phyloP scores from a whole-genome alignment of 2,888 invertebrate genomes.

The Cartodere bifasciata region DNA sequence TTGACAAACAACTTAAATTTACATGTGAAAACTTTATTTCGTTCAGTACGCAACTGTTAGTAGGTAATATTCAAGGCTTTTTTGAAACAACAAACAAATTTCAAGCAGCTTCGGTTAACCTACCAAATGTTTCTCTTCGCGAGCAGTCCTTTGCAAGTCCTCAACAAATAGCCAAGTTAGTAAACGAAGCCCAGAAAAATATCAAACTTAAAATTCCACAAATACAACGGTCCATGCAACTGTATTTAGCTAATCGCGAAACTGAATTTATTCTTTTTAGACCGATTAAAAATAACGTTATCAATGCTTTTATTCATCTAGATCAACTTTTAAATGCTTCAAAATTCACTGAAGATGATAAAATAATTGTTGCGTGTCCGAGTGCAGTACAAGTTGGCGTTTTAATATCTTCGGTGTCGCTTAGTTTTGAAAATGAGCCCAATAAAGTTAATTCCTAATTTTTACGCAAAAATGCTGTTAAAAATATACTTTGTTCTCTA shows the following conservation, averaged over 20 bases:
- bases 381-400: constrained; percentile 89
- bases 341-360: constrained; percentile 71
- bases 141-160: constrained; percentile 51
- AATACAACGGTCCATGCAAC: constrained; percentile 80
- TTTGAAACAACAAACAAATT: too few species aligned
- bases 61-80: too few species aligned
- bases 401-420: constrained; percentile 67
- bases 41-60: constrained; percentile 60
- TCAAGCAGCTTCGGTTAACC: neutral
- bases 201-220: constrained; percentile 69
- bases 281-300: constrained; percentile 87
- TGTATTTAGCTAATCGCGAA: constrained; percentile 92
- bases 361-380: constrained; percentile 77
- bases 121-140: constrained; percentile 12
- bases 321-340: constrained; percentile 61
- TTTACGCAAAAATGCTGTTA: too few species aligned
- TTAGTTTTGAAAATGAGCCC: constrained; percentile 36
- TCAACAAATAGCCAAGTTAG: constrained; percentile 55
- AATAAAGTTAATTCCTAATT: too few species aligned
- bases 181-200: constrained; percentile 63
- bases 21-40: constrained; percentile 83
- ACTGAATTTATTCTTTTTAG: constrained; percentile 94
- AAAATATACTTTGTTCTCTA: too few species aligned
- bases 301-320: constrained; percentile 75
- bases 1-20: constrained; percentile 81